Evolutionary conservation across 1,140 invertebrate genomes (phyloP).

Genomic region (Parasteatoda tepidariorum): DNA sequence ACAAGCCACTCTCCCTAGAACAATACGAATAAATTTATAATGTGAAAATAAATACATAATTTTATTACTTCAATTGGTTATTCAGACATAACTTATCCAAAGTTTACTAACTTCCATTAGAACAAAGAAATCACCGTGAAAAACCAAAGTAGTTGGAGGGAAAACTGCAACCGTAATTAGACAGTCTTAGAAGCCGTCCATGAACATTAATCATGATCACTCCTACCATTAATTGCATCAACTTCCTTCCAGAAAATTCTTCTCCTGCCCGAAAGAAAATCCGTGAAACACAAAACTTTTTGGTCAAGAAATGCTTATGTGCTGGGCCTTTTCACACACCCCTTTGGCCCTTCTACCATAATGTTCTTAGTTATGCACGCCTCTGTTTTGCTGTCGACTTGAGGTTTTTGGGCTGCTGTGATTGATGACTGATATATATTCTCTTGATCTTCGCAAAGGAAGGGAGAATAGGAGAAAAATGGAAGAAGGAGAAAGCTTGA

Average conservation of each 20-base stretch:
- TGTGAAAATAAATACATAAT: no score
- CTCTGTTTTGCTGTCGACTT: constrained; percentile 24
- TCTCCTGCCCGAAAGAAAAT: neutral
- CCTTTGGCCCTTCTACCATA: neutral
- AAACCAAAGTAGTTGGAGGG: no score
- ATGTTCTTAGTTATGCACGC: constrained; percentile 35
- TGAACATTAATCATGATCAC: constrained; percentile 24
- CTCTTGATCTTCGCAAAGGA: constrained; percentile 9
- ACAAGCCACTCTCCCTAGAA: no score
- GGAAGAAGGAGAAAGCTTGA: constrained; percentile 24
- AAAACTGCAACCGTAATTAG: constrained; percentile 49
- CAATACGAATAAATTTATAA: no score
- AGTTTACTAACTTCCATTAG: no score
- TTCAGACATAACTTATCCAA: no score
- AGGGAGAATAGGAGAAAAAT: constrained; percentile 25
- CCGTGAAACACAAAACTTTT: constrained; percentile 28
- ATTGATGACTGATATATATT: constrained; percentile 42
- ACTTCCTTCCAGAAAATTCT: no score
- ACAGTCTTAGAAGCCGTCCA: constrained; percentile 21
- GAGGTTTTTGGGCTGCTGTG: no score
- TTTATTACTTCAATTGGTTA: no score
- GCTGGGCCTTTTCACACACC: no score
- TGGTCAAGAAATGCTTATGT: no score
- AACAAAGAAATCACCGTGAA: no score
- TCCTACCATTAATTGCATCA: constrained; percentile 27